Evolutionary conservation across 2,113 vertebrate species (phyloP), one percentile per base, ranked within the genome.

Genomic region (Connochaetes taurinus): DNA sequence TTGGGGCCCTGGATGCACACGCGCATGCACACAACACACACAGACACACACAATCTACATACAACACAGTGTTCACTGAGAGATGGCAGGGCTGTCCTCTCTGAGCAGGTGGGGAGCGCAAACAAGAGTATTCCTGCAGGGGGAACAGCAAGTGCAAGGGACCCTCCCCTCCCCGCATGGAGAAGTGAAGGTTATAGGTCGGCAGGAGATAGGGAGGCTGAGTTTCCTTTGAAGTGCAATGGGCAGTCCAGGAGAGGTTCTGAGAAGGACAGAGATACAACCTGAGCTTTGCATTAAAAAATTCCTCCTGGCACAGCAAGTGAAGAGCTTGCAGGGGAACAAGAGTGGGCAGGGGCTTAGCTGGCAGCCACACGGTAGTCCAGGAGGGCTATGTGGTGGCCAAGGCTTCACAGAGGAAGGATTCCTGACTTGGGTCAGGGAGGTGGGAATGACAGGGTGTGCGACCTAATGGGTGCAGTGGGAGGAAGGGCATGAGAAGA

Each of bases 311-410:
- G 15, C 1, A 11, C 33, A 33, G 27, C 47, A 43, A 74, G 6
- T 16, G 50, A 36, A 57, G 71, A n/a, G 15, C 11, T 15, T 43
- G 9, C 47, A 25, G 29, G 45, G 45, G 33, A 43, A 45, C 7
- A 60, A 33, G 31, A 47, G 81, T 5, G 2, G 87, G 25, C 31
- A 13, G 36, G 45, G 16, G 53, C 64, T 78, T 2, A 12, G 64
- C 15, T 2, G 8, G 40, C 27, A 36, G 40, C 62, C 31, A 2
- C n/a, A 8, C 2, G 0, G 52, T 6, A 0, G 47, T 36, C 47
- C 14, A 13, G 16, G 40, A 9, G 5, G 47, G n/a, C 50, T 13
- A 10, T 7, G 6, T 0, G 36, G 55, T 5, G 16, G 60, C 29
- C 52, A 36, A 6, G 53, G 83, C 25, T 31, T 40, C 2, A 3